Base-by-base conservation (phyloP, 2,888 invertebrate species). In the Pegoplata infirma region DNA sequence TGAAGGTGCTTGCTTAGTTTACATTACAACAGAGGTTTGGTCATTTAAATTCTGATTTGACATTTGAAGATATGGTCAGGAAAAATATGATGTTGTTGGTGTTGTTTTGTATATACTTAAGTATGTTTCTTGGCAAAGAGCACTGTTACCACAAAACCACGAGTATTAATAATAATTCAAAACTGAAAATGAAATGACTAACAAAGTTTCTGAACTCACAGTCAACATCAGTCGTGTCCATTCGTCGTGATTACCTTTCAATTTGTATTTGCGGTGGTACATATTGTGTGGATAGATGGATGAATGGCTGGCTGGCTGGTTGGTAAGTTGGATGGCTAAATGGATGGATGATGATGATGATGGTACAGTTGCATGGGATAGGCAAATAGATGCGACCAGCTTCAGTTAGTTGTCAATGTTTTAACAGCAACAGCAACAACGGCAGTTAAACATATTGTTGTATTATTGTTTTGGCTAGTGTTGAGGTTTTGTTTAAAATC, bases 241-340 rank as follows among this genome's bases (percentile, higher is more conserved):
- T 83, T 83, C 82, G 82, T 83, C 85, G 86, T 84, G 86, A 86
- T 84, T 86, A 83, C 85, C 86, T 87, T 84, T 86, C 86, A 86
- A 87, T 87, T 87, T 86, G 86, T 86, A 85, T 83, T 69, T 79
- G 75, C 66, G 61, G 71, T 67, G 67, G 74, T 69, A 71, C 28
- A 72, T 47, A 77, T 55, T 66, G 49, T 49, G 59, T 36, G 46
- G 40, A 69, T 53, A 16, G 68, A 51, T 63, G 76, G 28, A 71
- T 71, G 25, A 17, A 28, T 68, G 8, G 44, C 3, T 16, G 46
- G 16, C 23, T 61, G 47, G 56, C 28, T 46, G 17, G 12, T 12
- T 71, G 14, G 10, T 16, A 47, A 25, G 40, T 32, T 64, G 40
- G 21, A 14, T 63, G 17, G 58, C 47, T 21, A 17, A 19, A 56